phyloP scores from a whole-genome alignment of 2,888 invertebrate species.

The Polymixis flavicincta region DNA sequence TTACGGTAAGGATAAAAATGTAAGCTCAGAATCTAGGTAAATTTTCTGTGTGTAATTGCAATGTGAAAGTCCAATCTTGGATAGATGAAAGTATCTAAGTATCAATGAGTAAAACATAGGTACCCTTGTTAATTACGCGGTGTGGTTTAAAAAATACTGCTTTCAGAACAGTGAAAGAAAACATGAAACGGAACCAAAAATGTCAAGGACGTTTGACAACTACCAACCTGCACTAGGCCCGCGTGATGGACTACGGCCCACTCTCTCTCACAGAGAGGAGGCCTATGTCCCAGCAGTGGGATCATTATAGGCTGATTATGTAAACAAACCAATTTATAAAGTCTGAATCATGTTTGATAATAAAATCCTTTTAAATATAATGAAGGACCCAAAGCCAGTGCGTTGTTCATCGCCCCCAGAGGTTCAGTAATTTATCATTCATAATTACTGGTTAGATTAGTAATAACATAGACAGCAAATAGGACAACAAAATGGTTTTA shows the following conservation, averaged over 20 bases:
- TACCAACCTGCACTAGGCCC: too few relatives aligned
- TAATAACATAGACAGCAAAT: constrained; percentile 28
- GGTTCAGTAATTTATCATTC: constrained; percentile 39
- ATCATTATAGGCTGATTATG: too few relatives aligned
- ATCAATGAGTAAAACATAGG: background rate
- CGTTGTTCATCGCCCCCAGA: background rate
- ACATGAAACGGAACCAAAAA: too few relatives aligned
- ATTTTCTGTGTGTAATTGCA: background rate
- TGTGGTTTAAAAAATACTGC: too few relatives aligned
- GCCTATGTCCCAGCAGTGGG: too few relatives aligned
- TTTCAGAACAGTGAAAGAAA: too few relatives aligned
- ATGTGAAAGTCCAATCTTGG: background rate
- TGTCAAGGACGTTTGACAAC: too few relatives aligned
- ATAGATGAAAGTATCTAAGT: background rate
- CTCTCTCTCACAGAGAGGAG: too few relatives aligned
- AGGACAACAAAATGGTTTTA: background rate
- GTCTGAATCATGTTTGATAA: background rate
- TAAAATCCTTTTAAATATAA: background rate
- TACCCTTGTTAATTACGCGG: too few relatives aligned
- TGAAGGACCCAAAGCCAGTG: background rate
- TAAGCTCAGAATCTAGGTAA: background rate
- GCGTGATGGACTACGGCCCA: too few relatives aligned
- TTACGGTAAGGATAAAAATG: background rate
- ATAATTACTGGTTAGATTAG: constrained; percentile 29
- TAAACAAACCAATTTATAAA: too few relatives aligned